A percentile compares a stretch with the other conserved stretches of the same genome.
Conservation (phyloP, 2,888 invertebrate species). For the Exephanes ischioxanthus region DNA sequence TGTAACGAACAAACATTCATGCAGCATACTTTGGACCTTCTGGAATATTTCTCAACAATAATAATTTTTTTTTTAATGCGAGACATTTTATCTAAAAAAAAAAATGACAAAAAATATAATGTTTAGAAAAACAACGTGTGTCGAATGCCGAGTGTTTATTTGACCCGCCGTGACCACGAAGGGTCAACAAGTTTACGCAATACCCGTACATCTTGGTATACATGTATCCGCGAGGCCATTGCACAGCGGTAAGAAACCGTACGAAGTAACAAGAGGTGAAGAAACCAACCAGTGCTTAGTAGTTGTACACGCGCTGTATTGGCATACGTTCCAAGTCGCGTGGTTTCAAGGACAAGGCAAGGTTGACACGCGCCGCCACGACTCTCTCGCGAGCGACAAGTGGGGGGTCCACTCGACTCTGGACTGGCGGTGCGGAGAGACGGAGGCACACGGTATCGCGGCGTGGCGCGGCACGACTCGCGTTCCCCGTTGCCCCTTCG, state of each 20-base stretch:
- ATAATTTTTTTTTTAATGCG: neutral
- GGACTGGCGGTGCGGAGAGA: conserved; percentile 54
- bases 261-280: conserved; percentile 24
- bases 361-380: conserved; percentile 84
- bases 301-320: conserved; percentile 73
- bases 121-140: neutral
- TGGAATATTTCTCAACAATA: too few species aligned
- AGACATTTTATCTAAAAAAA: too few species aligned
- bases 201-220: neutral
- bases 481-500: conserved; percentile 18
- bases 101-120: neutral
- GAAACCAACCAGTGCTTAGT: conserved; percentile 37
- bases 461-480: conserved; percentile 48
- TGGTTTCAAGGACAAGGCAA: conserved; percentile 84
- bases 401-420: conserved; percentile 62
- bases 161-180: neutral
- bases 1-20: neutral
- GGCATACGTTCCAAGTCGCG: conserved; percentile 81
- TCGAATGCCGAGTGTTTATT: neutral
- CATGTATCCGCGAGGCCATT: neutral
- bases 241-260: conserved; percentile 19
- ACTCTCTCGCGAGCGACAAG: conserved; percentile 40
- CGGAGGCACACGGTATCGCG: conserved; percentile 19
- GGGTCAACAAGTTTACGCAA: neutral
- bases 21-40: too few species aligned